Percentiles rank a stretch among this genome's conserved stretches.
Conservation (phyloP, 2,888 invertebrate genomes). For the Acronicta leporina region DNA sequence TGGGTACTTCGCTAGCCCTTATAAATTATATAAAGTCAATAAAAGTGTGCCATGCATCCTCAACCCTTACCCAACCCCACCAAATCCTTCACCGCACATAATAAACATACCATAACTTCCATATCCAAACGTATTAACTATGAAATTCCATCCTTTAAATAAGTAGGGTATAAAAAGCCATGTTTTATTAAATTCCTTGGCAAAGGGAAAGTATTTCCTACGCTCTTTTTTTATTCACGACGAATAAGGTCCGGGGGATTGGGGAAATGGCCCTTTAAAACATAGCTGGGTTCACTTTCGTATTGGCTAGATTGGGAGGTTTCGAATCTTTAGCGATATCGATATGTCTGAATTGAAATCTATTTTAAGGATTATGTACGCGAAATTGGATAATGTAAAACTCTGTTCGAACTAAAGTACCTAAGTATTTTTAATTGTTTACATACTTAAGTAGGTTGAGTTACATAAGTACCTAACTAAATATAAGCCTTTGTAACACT, state of each 20-base stretch:
- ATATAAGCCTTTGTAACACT: too few relatives aligned
- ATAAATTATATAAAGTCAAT: too few relatives aligned
- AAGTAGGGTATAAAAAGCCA: conserved; percentile 33
- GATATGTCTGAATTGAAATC: background rate
- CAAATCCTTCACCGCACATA: background rate
- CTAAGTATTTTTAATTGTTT: too few relatives aligned
- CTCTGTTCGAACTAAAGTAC: too few relatives aligned
- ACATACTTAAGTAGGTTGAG: too few relatives aligned
- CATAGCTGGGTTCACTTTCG: conserved; percentile 25
- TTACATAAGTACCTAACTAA: too few relatives aligned
- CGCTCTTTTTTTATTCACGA: conserved; percentile 32
- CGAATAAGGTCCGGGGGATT: conserved; percentile 35
- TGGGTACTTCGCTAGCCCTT: too few relatives aligned
- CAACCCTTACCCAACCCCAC: background rate
- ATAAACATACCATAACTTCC: background rate
- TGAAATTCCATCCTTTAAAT: conserved; percentile 32
- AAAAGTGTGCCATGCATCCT: background rate
- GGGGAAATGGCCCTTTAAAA: conserved; percentile 34
- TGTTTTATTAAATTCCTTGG: conserved; percentile 57
- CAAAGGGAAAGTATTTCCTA: conserved; percentile 17
- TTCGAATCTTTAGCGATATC: background rate
- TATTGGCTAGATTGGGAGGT: conserved; percentile 10
- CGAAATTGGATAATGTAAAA: too few relatives aligned
- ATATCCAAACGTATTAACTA: conserved; percentile 29
- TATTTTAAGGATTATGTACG: too few relatives aligned